Evolutionary conservation across 2,113 vertebrate genomes (phyloP), one percentile per base, ranked within the genome.

Genomic region (Eublepharis macularius): DNA sequence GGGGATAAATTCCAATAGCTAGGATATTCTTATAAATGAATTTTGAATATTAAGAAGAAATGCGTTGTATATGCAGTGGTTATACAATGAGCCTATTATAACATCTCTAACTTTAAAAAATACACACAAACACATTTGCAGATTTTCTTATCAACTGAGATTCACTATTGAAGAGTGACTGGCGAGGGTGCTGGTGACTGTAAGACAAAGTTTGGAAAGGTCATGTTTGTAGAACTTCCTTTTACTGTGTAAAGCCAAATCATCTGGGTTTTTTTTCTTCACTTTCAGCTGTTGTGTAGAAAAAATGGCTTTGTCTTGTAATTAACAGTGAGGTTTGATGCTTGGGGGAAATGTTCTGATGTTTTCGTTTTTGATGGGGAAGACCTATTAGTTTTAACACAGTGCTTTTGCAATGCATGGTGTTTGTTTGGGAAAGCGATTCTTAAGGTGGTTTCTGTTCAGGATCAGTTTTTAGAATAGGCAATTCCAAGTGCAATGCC

Each of bases 371-470:
- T 63, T 63, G 94, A 88, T 91, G 89, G 93, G 89, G 93, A 96
- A 93, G 94, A 94, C 87, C 82, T 91, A 95, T 94, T 72, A 83
- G 93, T 95, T 94, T 93, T 95, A 94, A 96, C 93, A 95, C 94
- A 96, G 91, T 95, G 95, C 95, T 96, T 96, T 95, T 94, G 95
- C 95, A 95, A 92, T 96, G 95, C 95, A 95, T 96, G 96, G 90
- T 94, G 92, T 95, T 96, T 91, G 85, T 93, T 94, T 95, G 92
- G 92, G 87, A 93, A 94, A 91, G 90, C 91, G 93, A 94, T 92
- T 93, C 93, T 92, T 91, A 91, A 85, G 88, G 76, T 2, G 90
- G 4, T 32, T 86, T 89, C 85, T 93, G 86, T 92, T 95, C 92
- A 85, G 95, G 94, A 72, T 96, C 94, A 82, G 93, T 94, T 63